These are phyloP conservation scores for Myathropa florea DNA, from an alignment of 2,888 invertebrate genomes.

Conservation along the genomic window DNA sequence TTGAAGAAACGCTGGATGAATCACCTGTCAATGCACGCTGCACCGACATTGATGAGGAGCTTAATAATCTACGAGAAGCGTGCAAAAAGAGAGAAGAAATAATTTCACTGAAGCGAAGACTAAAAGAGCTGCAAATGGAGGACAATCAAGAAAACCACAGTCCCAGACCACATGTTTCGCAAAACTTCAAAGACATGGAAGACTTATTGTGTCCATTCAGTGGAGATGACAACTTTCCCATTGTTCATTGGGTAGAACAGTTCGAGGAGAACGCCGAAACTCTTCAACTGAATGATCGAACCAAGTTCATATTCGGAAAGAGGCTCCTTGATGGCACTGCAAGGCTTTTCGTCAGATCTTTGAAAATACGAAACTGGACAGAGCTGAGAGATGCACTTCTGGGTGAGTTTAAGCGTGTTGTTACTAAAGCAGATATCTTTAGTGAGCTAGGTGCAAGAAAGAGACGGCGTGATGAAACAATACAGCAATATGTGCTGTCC, in stretches of 20 bases:
- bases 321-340: slow-evolving; percentile 43
- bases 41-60: slow-evolving; percentile 15
- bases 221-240: slow-evolving; percentile 55
- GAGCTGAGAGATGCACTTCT: slow-evolving; percentile 43
- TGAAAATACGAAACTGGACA: slow-evolving; percentile 27
- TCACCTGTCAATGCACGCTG: neutral
- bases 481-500: too few species aligned
- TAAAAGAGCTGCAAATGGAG: too few species aligned
- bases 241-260: slow-evolving; percentile 36
- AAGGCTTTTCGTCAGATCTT: slow-evolving; percentile 32
- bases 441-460: too few species aligned
- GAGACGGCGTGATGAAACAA: too few species aligned
- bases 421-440: too few species aligned
- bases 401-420: too few species aligned
- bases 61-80: slow-evolving; percentile 24
- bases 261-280: slow-evolving; percentile 38
- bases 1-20: neutral
- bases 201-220: too few species aligned
- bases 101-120: too few species aligned
- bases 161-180: too few species aligned
- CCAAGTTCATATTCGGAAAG: too few species aligned
- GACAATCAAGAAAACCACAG: too few species aligned
- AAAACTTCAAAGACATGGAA: too few species aligned
- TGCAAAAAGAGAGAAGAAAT: slow-evolving; percentile 29
- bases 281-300: slow-evolving; percentile 33